phyloP scores from a whole-genome alignment of 2,113 vertebrate species.

The Alligator sinensis region DNA sequence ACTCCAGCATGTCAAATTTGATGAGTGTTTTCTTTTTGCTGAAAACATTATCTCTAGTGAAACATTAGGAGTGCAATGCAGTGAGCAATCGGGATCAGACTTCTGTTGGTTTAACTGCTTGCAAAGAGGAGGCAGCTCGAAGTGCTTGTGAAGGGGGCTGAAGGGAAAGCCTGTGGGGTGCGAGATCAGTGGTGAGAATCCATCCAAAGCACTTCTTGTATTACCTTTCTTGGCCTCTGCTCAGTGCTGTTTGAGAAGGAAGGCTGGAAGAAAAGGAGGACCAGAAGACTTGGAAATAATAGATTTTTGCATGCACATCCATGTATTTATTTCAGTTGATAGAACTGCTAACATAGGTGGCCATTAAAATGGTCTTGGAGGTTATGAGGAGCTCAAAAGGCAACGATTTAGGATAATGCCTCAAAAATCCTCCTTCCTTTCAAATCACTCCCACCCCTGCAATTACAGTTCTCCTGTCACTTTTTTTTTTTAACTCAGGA shows the following conservation, averaged over 20 bases:
- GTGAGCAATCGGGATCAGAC: not conserved
- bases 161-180: not conserved
- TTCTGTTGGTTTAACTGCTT: not conserved
- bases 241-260: not conserved
- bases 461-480: not conserved
- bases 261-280: not conserved
- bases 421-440: not conserved
- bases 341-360: not conserved
- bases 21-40: not conserved
- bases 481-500: too few species aligned
- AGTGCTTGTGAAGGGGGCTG: too few species aligned
- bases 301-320: accelerated
- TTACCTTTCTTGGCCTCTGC: not conserved
- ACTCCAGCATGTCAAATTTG: not conserved
- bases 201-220: not conserved
- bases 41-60: not conserved
- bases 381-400: not conserved
- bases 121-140: not conserved
- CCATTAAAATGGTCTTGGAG: not conserved
- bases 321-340: not conserved
- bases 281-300: not conserved
- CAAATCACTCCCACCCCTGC: accelerated
- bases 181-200: not conserved
- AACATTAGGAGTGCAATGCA: accelerated
- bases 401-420: not conserved